phyloP scores from a whole-genome alignment of 1,140 invertebrate genomes.

The Triops cancriformis region DNA sequence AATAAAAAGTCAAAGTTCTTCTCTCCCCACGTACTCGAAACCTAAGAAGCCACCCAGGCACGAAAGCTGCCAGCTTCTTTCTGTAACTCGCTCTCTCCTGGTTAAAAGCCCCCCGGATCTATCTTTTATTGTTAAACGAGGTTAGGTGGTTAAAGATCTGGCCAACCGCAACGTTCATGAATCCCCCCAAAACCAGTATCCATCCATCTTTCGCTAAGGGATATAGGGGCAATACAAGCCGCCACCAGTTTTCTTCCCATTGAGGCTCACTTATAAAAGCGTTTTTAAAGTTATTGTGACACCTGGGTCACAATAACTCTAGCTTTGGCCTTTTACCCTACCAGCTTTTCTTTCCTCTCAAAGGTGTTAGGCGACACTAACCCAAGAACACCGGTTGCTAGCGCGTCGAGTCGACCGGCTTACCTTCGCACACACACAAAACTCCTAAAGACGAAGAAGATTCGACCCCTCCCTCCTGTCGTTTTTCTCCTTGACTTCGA shows the following conservation, averaged over 20 bases:
- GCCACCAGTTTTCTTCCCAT: background rate
- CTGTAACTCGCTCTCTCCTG: no score
- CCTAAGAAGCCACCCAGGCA: slow-evolving; percentile 3
- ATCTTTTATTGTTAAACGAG: slow-evolving; percentile 11
- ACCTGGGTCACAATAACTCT: slow-evolving; percentile 6
- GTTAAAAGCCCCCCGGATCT: background rate
- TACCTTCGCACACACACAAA: background rate
- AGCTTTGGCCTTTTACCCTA: background rate
- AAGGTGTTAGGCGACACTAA: slow-evolving; percentile 1
- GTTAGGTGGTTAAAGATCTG: slow-evolving; percentile 8
- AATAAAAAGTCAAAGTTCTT: background rate
- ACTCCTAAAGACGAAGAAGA: background rate
- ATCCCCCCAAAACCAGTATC: background rate
- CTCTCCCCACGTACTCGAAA: background rate
- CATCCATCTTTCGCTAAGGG: background rate
- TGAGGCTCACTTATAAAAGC: slow-evolving; percentile 3
- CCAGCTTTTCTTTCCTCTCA: background rate
- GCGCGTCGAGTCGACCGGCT: background rate
- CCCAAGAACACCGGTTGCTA: background rate
- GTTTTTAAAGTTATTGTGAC: slow-evolving; percentile 8
- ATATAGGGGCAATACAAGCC: slow-evolving; percentile 1
- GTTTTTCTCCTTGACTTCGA: no score
- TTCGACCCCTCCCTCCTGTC: no score
- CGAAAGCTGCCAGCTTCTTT: background rate
- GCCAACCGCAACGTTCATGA: slow-evolving; percentile 8